phyloP scores from a whole-genome alignment of 2,888 invertebrate genomes.

The Leptinotarsa tumamoca region DNA sequence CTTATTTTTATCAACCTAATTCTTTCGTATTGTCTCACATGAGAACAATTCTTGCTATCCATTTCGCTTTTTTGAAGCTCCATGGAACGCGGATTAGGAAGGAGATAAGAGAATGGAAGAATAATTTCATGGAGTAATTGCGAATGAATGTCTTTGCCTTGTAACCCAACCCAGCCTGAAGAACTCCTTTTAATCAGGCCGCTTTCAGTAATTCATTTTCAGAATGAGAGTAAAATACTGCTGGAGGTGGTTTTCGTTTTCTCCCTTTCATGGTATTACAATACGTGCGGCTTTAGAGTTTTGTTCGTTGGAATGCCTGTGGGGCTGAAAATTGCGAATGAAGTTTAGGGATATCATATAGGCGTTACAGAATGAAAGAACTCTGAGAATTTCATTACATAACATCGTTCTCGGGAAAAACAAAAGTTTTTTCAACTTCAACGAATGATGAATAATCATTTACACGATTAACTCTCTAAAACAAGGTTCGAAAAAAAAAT shows the following conservation, averaged over 20 bases:
- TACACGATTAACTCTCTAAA: too few species aligned
- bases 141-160: constrained; percentile 39
- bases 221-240: constrained; percentile 30
- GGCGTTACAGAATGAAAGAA: not conserved
- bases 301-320: not conserved
- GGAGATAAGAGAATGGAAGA: constrained; percentile 15
- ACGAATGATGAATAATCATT: too few species aligned
- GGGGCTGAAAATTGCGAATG: constrained; percentile 6
- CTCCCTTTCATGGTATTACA: constrained; percentile 13
- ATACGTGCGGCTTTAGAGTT: constrained; percentile 6
- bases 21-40: not conserved
- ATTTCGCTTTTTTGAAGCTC: constrained; percentile 3
- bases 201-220: constrained; percentile 39
- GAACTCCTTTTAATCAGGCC: constrained; percentile 38
- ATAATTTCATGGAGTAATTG: constrained; percentile 29
- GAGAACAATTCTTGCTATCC: constrained; percentile 1
- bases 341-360: not conserved
- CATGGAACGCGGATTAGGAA: constrained; percentile 8
- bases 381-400: not conserved
- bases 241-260: constrained; percentile 13
- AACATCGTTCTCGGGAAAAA: not conserved
- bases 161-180: constrained; percentile 31
- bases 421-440: not conserved
- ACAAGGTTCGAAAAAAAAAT: too few species aligned
- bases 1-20: constrained; percentile 9